Base-by-base conservation (phyloP, 2,888 invertebrate species). In the Corbicula japonica region DNA sequence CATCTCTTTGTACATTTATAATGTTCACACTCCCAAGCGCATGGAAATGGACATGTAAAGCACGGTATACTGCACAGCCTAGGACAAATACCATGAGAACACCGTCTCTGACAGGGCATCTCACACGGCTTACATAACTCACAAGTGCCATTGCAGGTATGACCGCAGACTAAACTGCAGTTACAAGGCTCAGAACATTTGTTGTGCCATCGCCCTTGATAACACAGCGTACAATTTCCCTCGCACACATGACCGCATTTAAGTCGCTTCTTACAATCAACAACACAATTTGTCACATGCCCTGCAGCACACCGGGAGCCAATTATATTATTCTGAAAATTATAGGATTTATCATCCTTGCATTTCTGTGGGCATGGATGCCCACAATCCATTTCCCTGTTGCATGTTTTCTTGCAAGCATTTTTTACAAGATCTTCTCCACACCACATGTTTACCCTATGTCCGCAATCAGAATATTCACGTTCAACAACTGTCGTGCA, bases 1-100 rank as follows among this genome's bases (percentile, higher is more conserved):
- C 94, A 94, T 4, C 84, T 68, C 38, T 81, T 86, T 0, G 69
- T 82, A 66, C 93, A 93, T 44, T 70, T 71, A 30, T 86, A 81
- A 73, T 93, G 92, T 1, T 63, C 26, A 78, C 93, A 93, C 4
- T 71, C 34, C 91, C 93, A 93, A 0, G 63, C 56, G 76, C 94
- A 94, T n/a, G 76, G 88, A 75, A 93, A 91, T 32, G 50, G 84
- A 83, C 94, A 94, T 10, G 79, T 79, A 5, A 70, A 65, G 73
- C 93, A 93, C 2, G 80, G 76, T n/a, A 87, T 83, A 6, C 89
- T 89, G 85, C 93, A 94, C 30, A 28, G 48, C 28, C 85, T 83
- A 0, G 48, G 60, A 75, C 93, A 94, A 34, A 56, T 78, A 54
- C 85, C 54, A 50, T 84, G 84, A 8, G 66, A 58, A 23, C 84